phyloP scores from a whole-genome alignment of 2,113 vertebrate species.

The Sinocyclocheilus anshuiensis region DNA sequence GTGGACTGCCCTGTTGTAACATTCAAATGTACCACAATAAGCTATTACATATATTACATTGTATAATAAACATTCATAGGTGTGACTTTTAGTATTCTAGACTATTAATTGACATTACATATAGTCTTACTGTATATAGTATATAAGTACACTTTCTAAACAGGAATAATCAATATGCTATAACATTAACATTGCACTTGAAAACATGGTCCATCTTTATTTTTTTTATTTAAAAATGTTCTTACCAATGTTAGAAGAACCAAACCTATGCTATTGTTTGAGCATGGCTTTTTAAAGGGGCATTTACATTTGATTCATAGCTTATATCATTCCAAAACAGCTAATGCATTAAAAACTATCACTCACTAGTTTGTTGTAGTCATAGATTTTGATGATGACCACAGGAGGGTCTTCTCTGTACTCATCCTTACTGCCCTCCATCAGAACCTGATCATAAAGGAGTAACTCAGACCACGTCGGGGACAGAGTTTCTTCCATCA shows the following conservation, averaged over 20 bases:
- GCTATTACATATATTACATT: background rate
- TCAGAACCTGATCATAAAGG: constrained; percentile 85
- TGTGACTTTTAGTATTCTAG: background rate
- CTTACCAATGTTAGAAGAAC: too few relatives aligned
- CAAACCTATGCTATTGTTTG: background rate
- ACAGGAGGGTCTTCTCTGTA: constrained; percentile 85
- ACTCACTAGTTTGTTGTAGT: constrained; percentile 83
- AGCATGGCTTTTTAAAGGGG: background rate
- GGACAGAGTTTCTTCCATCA: constrained; percentile 85
- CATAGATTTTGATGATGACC: constrained; percentile 84
- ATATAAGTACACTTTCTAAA: background rate
- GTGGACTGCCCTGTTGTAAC: constrained; percentile 74
- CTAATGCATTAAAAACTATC: background rate
- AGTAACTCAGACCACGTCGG: constrained; percentile 90
- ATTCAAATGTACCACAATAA: background rate
- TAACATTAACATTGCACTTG: background rate
- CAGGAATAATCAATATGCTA: background rate
- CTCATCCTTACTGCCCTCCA: constrained; percentile 86
- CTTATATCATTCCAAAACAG: background rate
- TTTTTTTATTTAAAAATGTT: background rate
- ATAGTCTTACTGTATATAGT: too few relatives aligned
- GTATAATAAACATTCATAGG: background rate
- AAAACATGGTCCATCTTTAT: background rate
- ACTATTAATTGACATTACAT: background rate
- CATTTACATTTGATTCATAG: background rate